Evolutionary conservation across 2,113 vertebrate species (phyloP).

Genomic region (Phainopepla nitens): DNA sequence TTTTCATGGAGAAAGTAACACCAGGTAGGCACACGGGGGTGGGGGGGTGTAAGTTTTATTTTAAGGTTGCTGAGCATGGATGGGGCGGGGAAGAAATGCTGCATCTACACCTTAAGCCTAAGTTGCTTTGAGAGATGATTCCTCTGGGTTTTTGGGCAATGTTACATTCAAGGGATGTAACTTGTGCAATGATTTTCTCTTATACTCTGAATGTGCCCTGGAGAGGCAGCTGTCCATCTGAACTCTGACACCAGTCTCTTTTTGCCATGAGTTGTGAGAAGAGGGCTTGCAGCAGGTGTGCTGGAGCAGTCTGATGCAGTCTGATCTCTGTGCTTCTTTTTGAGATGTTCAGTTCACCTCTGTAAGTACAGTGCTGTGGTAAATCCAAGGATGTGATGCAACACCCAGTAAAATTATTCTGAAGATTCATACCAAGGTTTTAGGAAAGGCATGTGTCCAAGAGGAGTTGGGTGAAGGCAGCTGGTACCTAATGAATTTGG

Average conservation of each 20-base stretch:
- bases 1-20: not conserved
- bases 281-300: not conserved
- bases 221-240: not conserved
- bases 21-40: not conserved
- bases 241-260: not conserved
- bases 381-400: not conserved
- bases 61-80: not conserved
- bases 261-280: not conserved
- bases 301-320: not conserved
- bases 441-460: not conserved
- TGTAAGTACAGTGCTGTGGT: not conserved
- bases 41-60: not conserved
- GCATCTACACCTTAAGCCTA: not conserved
- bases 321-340: not conserved
- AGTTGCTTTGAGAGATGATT: not conserved
- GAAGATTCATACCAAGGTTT: not conserved
- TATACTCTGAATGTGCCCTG: accelerated
- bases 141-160: not conserved
- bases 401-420: not conserved
- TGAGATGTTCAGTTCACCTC: not conserved
- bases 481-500: not conserved
- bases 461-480: not conserved
- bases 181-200: not conserved
- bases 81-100: not conserved
- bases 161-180: not conserved